Base-by-base conservation (phyloP, 2,888 invertebrate genomes). In the Cryptosula pallasiana region DNA sequence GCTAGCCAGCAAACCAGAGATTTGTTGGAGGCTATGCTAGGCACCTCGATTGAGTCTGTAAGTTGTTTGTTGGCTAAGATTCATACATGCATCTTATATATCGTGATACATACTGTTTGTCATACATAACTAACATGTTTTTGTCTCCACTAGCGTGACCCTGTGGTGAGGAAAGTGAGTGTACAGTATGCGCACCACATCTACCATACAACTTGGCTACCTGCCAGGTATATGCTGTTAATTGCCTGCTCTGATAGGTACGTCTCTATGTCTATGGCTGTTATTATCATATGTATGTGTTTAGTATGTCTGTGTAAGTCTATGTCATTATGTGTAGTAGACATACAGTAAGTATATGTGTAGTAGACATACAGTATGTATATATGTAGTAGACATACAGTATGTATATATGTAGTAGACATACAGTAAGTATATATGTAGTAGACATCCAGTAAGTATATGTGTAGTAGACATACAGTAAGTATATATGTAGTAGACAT, bases 211-310 rank as follows among this genome's bases (percentile, higher is more conserved):
- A 89, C 91, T 79, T 92, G 93, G 83, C 90, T 92, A 0, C 91
- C 92, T 0, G 91, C 94, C 0, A 88, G 93, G 79, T 94, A 91
- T 82, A 86, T 94, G 13, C 85, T 95, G 72, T 86, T 95, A 25
- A 83, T 93, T 72, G 93, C 93, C 36, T 91, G 91, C 76, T 94
- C 93, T 63, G 94, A 95, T 81, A 88, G 88, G 92, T 92, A 83
- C 83, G 87, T 85, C 20, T 63, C 9, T 63, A n/a, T n/a, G n/a
- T n/a, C n/a, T n/a, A n/a, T n/a, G n/a, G n/a, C n/a, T n/a, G n/a
- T n/a, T n/a, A n/a, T n/a, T n/a, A n/a, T n/a, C n/a, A n/a, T n/a
- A n/a, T n/a, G n/a, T n/a, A n/a, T n/a, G n/a, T n/a, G n/a, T n/a
- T n/a, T n/a, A n/a, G n/a, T n/a, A n/a, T n/a, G n/a, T n/a, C n/a